phyloP scores from a whole-genome alignment of 1,140 invertebrate species.

The Sarcophaga peregrina region DNA sequence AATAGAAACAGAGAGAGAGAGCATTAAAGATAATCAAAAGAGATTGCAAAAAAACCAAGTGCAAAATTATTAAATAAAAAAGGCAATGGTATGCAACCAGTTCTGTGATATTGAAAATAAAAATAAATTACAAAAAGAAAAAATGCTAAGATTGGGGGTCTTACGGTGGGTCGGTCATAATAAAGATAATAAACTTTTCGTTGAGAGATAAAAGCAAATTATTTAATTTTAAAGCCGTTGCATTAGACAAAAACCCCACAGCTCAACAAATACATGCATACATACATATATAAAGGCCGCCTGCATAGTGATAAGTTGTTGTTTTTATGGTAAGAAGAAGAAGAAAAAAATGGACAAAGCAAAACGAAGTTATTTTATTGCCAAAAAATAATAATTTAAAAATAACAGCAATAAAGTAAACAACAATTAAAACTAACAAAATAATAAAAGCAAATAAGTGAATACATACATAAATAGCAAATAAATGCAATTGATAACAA shows the following conservation, averaged over 20 bases:
- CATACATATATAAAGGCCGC: neutral
- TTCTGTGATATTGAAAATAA: neutral
- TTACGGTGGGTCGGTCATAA: neutral
- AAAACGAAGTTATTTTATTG: neutral
- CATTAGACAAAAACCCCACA: neutral
- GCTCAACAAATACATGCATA: neutral
- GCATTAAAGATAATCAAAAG: no score
- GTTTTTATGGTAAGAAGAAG: neutral
- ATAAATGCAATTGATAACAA: neutral
- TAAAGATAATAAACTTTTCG: neutral
- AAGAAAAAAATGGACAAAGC: neutral
- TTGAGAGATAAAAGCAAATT: neutral
- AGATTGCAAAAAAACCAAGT: no score
- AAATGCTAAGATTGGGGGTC: slow-evolving; percentile 7
- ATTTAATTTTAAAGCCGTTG: neutral
- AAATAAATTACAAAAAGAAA: neutral
- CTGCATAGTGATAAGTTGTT: neutral
- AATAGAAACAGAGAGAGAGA: no score
- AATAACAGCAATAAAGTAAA: neutral
- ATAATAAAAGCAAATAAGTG: neutral
- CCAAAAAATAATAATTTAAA: neutral
- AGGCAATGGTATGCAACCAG: neutral
- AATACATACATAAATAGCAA: neutral
- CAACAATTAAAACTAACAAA: neutral
- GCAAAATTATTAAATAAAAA: no score